Base-by-base conservation (phyloP, 2,797 vertebrate species). In the Amblyraja radiata region DNA sequence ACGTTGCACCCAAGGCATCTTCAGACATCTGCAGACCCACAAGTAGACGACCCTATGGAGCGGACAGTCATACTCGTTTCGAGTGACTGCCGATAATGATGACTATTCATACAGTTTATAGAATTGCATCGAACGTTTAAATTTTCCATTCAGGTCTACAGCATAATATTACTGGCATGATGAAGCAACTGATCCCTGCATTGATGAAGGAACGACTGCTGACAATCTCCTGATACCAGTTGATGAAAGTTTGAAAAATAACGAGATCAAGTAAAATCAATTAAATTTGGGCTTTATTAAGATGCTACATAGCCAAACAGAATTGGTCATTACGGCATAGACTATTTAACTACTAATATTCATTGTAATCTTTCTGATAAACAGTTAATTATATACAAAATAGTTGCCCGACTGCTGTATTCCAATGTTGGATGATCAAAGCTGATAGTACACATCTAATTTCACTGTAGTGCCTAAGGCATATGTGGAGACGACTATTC, bases 251-350 rank as follows among this genome's bases (percentile, higher is more conserved):
- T 18, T 32, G 16, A 95, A 93, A 96, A 95, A 93, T 96, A 97
- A 98, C 96, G 94, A 97, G 94, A 95, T 95, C 94, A 97, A 96
- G 96, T 94, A 46, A 58, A 63, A 93, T 84, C 68, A 95, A 94
- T 96, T 96, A 94, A 95, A 96, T 97, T 95, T 95, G 96, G 97
- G 96, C 96, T 98, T 98, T 97, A 98, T 98, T 96, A 97, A 97
- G 98, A 98, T 98, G 98, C 98, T 99, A 99, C 98, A 99, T 97
- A 98, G 97, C 97, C 97, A 97, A 98, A 98, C 98, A 97, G 97
- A 96, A 96, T 97, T 97, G 97, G 97, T 97, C 97, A 97, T 97
- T 95, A 98, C 93, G 97, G 97, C 97, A 97, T 97, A 97, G 97
- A 97, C 97, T 97, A 97, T 95, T 95, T 96, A 95, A 98, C 97